phyloP scores from a whole-genome alignment of 2,888 invertebrate genomes.

The Leptopilina syphax region DNA sequence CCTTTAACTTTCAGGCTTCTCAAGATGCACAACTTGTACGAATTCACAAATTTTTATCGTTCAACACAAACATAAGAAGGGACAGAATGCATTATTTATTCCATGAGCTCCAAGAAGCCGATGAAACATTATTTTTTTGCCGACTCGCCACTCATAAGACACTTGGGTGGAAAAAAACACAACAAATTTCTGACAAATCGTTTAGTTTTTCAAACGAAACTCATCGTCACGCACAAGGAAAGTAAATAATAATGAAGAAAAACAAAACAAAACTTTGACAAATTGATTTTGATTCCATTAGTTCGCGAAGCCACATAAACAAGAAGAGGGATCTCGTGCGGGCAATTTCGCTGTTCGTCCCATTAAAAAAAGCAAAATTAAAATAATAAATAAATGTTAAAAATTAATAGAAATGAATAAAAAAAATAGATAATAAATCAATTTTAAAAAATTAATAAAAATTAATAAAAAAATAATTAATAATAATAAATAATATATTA shows the following conservation, averaged over 20 bases:
- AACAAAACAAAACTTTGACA: background rate
- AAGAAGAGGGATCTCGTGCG: background rate
- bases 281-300: constrained; percentile 28
- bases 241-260: background rate
- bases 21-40: constrained; percentile 24
- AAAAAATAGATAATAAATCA: too few species aligned
- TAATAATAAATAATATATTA: too few species aligned
- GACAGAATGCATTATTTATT: constrained; percentile 24
- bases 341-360: background rate
- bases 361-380: background rate
- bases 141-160: constrained; percentile 44
- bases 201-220: constrained; percentile 43
- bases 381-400: background rate
- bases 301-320: background rate
- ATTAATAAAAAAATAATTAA: too few species aligned
- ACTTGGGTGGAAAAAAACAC: constrained; percentile 25
- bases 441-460: too few species aligned
- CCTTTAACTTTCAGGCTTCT: constrained; percentile 32
- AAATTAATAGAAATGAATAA: background rate
- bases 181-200: constrained; percentile 46
- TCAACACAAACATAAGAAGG: constrained; percentile 5
- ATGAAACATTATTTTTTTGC: constrained; percentile 35
- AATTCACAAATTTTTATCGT: constrained; percentile 43
- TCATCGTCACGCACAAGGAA: constrained; percentile 35
- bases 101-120: background rate